phyloP scores from a whole-genome alignment of 2,888 invertebrate species.

The Lepeophtheirus nordmannii region DNA sequence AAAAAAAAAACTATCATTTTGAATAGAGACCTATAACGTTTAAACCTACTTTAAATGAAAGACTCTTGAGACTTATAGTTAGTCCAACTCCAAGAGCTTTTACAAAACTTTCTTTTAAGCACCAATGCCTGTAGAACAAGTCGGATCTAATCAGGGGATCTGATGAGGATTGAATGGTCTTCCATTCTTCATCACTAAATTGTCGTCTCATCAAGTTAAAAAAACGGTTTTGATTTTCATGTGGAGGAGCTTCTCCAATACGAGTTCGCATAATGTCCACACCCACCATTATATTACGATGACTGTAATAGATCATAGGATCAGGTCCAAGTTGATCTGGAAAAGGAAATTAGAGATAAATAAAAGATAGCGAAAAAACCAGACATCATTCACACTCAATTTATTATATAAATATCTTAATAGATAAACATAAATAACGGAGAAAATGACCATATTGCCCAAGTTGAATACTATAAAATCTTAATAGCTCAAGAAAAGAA shows the following conservation, averaged over 20 bases:
- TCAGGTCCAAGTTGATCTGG: too few species aligned
- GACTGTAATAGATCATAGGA: too few species aligned
- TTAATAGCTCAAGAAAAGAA: too few species aligned
- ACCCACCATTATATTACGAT: not conserved
- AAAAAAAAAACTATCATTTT: not conserved
- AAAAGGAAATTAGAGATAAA: too few species aligned
- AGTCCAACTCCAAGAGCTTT: slow-evolving; percentile 7
- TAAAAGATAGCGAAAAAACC: too few species aligned
- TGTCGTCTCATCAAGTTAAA: slow-evolving; percentile 13
- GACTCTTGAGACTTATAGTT: not conserved
- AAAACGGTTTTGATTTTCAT: not conserved
- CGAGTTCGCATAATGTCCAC: slow-evolving; percentile 11
- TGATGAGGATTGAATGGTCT: not conserved
- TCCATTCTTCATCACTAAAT: slow-evolving; percentile 6
- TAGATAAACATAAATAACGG: too few species aligned
- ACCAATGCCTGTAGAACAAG: slow-evolving; percentile 9
- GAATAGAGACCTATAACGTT: too few species aligned
- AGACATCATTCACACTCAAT: too few species aligned
- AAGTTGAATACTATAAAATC: too few species aligned
- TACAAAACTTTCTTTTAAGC: slow-evolving; percentile 17
- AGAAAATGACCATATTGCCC: too few species aligned
- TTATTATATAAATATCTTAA: too few species aligned
- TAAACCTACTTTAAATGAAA: not conserved
- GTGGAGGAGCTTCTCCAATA: too few species aligned
- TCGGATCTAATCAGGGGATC: not conserved